These are phyloP conservation scores for Eunapius fragilis DNA, from an alignment of 37 sponge, comb jelly and placozoan species.

Conservation along the genomic window DNA sequence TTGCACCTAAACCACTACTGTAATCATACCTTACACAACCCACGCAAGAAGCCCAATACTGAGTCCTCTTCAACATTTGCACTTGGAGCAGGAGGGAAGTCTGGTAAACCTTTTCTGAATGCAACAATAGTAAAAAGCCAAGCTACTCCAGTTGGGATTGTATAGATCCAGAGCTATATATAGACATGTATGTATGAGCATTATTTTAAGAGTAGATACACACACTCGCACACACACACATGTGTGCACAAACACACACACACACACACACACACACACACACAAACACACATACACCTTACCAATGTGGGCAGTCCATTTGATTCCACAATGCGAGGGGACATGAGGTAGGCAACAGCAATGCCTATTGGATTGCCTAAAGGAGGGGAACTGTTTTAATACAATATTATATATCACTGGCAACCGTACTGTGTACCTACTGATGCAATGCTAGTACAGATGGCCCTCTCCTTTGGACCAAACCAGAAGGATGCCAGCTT, in stretches of 20 bases:
- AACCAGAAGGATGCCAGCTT: slow-evolving; percentile 89
- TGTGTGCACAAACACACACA: neutral
- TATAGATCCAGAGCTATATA: slow-evolving; percentile 71
- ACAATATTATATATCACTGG: too few relatives aligned
- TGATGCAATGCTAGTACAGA: slow-evolving; percentile 45
- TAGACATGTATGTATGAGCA: neutral
- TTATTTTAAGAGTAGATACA: too few relatives aligned
- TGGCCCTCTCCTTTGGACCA: slow-evolving; percentile 79
- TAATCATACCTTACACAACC: slow-evolving; percentile 55
- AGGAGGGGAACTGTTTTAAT: neutral
- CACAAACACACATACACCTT: neutral
- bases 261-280: neutral
- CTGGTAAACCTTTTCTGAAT: slow-evolving; percentile 65
- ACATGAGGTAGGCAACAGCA: slow-evolving; percentile 25
- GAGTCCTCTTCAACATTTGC: slow-evolving; percentile 42
- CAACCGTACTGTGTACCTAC: slow-evolving; percentile 51
- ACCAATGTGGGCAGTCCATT: neutral
- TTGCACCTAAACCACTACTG: neutral
- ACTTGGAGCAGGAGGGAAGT: slow-evolving; percentile 75
- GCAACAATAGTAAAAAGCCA: slow-evolving; percentile 33
- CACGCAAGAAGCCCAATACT: slow-evolving; percentile 57
- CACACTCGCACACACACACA: neutral
- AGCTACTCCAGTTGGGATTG: slow-evolving; percentile 68
- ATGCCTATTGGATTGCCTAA: slow-evolving; percentile 61
- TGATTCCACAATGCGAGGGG: slow-evolving; percentile 29